These are phyloP conservation scores for Myotis daubentonii DNA, from an alignment of 2,797 vertebrate genomes.

Conservation along the genomic window DNA sequence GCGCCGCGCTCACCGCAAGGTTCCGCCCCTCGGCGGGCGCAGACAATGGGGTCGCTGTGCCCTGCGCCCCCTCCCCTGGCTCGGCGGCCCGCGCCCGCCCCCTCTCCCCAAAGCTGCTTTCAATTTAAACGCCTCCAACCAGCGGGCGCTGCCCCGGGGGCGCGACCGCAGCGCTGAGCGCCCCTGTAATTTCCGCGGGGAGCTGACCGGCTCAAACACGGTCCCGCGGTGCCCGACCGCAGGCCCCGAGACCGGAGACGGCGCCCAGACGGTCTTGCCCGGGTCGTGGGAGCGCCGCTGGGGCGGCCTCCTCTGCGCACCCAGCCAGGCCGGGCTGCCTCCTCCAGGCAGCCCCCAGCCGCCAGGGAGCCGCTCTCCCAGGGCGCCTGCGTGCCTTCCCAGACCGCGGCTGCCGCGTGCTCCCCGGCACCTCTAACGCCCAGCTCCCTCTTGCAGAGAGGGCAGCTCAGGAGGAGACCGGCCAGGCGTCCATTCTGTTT, in stretches of 20 bases:
- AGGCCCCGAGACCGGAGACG: constrained; percentile 79
- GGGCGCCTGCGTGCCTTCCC: neutral
- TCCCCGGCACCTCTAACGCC: neutral
- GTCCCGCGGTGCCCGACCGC: constrained; percentile 79
- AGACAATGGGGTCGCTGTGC: constrained; percentile 80
- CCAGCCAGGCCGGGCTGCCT: neutral
- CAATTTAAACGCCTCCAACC: constrained; percentile 71
- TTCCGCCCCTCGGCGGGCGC: constrained; percentile 58
- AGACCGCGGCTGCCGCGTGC: neutral
- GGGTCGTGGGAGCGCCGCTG: constrained; percentile 77
- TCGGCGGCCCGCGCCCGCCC: constrained; percentile 42
- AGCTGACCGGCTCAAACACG: constrained; percentile 81
- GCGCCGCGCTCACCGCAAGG: constrained; percentile 65
- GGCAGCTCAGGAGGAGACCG: neutral
- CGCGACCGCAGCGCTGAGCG: constrained; percentile 78
- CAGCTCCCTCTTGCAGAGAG: neutral
- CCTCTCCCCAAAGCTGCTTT: constrained; percentile 67
- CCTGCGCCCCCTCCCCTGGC: constrained; percentile 65
- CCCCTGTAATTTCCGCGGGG: constrained; percentile 82
- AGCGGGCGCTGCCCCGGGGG: constrained; percentile 52
- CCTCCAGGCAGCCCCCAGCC: constrained; percentile 66
- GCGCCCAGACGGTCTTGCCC: constrained; percentile 78
- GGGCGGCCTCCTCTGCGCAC: constrained; percentile 30
- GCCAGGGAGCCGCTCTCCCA: neutral
- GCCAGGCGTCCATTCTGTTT: neutral